A percentile compares a stretch with the other conserved stretches of the same genome.
Conservation (phyloP, 2,888 invertebrate genomes). For the Lottia scabra region DNA sequence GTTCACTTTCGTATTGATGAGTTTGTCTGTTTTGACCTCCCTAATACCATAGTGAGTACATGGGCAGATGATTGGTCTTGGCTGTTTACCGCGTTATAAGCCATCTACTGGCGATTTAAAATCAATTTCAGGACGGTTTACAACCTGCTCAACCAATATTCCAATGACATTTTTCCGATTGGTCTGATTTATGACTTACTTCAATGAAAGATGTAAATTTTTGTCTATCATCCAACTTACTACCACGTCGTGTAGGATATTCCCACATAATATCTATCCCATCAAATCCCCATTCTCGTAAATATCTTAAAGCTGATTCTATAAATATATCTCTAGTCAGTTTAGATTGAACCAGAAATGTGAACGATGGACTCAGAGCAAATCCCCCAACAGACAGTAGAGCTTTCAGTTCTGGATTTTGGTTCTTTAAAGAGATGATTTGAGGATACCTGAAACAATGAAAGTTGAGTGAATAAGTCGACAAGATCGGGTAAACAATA, state of each 20-base stretch:
- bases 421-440: not conserved
- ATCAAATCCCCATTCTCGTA: not conserved
- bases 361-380: not conserved
- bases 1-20: too few species aligned
- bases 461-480: not conserved
- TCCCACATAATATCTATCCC: conserved; percentile 1
- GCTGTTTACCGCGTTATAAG: too few species aligned
- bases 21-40: too few species aligned
- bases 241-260: not conserved
- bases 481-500: too few species aligned
- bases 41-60: too few species aligned
- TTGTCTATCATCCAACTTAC: not conserved
- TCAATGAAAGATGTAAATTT: not conserved
- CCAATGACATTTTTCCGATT: too few species aligned
- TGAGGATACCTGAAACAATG: not conserved
- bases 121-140: too few species aligned
- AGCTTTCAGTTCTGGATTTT: not conserved
- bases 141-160: too few species aligned
- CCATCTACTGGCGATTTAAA: too few species aligned
- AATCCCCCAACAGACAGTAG: not conserved
- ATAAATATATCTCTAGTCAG: not conserved
- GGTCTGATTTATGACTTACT: too few species aligned
- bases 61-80: too few species aligned
- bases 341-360: not conserved
- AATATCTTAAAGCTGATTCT: not conserved